Base-by-base conservation (phyloP, 2,113 vertebrate species). In the Pyrgilauda ruficollis region DNA sequence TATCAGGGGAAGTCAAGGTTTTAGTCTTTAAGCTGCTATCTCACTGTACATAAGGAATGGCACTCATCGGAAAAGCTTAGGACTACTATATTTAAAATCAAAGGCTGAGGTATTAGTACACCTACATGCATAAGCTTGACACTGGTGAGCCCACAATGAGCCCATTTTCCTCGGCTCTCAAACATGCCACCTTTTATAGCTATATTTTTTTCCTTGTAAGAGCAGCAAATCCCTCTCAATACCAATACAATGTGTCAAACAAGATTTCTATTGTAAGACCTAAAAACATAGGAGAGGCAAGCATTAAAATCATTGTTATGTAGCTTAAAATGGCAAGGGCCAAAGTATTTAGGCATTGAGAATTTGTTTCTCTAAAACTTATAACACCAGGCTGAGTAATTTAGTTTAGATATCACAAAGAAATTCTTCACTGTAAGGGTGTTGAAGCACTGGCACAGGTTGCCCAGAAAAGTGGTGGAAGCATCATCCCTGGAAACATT, bases 131-230 rank as follows among this genome's bases (percentile, higher is more conserved):
- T 22, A 8, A 39, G 7, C 7, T 49, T 1, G 0, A 22, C 2
- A 19, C 11, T 1, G 0, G 11, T 0, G 1, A 11, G 10, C 19
- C 72, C 24, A 20, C 4, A 46, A 33, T 2, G 2, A 11, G 30
- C 10, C 23, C 10, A 46, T 11, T 15, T 72, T 78, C 23, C 52
- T 76, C 56, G 75, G 7, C 14, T 68, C 6, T 66, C 69, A 81
- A 35, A 84, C 8, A 27, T 30, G 33, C 3, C 15, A 49, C 7
- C 1, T 0, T 1, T 28, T 74, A 67, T 9, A 59, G 14, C 6
- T 55, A 6, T 15, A 15, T 5, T 64, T 30, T 30, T 26, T 63
- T 49, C 28, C 11, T 77, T 67, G 2, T 26, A 62, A 55, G 16
- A 47, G 20, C 13, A 73, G 19, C 22, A 93, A 81, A 87, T 56